A percentile compares a stretch with the other conserved stretches of the same genome.
Conservation (phyloP, 2,888 invertebrate genomes). For the Rugalucina vietnamica region DNA sequence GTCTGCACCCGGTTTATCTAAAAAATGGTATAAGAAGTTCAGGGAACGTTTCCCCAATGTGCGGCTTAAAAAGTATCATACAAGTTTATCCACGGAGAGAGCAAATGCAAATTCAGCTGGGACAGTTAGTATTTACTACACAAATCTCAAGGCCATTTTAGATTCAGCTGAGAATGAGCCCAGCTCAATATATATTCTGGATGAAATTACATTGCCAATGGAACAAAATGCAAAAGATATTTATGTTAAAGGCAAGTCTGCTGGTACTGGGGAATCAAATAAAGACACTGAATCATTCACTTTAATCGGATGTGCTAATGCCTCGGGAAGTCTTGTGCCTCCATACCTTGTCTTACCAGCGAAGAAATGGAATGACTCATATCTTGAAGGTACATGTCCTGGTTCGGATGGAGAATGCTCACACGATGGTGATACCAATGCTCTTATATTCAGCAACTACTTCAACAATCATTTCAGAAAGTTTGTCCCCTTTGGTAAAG, state of each 20-base stretch:
- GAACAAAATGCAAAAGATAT: background rate
- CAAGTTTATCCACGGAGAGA: background rate
- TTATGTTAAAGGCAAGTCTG: background rate
- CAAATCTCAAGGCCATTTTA: background rate
- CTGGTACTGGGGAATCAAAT: background rate
- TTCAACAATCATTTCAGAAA: background rate
- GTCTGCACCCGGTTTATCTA: background rate
- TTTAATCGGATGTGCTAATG: background rate
- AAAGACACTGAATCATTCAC: background rate
- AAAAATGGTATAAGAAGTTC: background rate
- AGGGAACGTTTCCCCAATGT: background rate
- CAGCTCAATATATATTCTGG: background rate
- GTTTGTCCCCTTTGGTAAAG: background rate
- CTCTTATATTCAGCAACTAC: background rate
- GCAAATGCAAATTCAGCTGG: background rate
- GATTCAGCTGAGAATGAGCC: background rate
- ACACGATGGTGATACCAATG: background rate
- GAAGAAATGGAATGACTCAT: background rate
- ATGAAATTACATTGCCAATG: background rate
- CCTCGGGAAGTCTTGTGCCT: background rate
- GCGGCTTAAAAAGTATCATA: too few relatives aligned
- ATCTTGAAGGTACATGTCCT: background rate
- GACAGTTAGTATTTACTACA: background rate
- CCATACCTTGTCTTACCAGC: background rate
- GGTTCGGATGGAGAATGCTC: background rate